Conservation (phyloP, 2,888 invertebrate genomes). For the Philhelius pedissequus region DNA sequence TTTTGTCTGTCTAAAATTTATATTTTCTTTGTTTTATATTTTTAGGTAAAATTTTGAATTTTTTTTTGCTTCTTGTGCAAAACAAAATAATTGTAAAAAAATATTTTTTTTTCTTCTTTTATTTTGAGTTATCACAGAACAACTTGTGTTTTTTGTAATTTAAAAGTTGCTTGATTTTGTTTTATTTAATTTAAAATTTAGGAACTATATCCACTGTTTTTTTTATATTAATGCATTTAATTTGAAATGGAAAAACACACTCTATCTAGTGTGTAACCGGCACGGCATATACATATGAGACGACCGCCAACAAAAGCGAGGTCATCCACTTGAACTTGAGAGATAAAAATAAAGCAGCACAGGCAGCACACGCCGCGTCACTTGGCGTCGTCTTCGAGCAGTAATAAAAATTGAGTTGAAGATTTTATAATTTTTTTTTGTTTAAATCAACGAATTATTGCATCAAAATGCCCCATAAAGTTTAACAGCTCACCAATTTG, state of each 20-base stretch:
- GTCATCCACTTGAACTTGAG: slow-evolving; percentile 72
- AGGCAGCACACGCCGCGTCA: slow-evolving; percentile 12
- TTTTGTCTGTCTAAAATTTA: not conserved
- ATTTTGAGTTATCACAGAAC: slow-evolving; percentile 39
- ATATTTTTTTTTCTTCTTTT: not conserved
- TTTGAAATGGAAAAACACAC: slow-evolving; percentile 14
- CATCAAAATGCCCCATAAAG: slow-evolving; percentile 5
- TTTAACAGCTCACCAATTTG: not conserved
- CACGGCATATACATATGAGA: slow-evolving; percentile 16
- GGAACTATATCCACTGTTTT: slow-evolving; percentile 38
- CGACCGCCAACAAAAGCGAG: slow-evolving; percentile 62
- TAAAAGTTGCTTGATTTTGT: not conserved
- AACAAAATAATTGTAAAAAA: not conserved
- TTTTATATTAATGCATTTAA: slow-evolving; percentile 4
- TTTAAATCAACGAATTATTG: slow-evolving; percentile 33
- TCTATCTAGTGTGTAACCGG: slow-evolving; percentile 37
- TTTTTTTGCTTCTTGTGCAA: not conserved
- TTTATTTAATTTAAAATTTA: not conserved
- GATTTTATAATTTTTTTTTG: slow-evolving; percentile 35
- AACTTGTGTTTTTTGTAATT: slow-evolving; percentile 23
- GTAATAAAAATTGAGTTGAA: slow-evolving; percentile 16
- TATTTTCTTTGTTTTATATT: slow-evolving; percentile 13
- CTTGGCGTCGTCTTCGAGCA: not conserved
- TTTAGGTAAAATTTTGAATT: not conserved
- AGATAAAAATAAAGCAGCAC: slow-evolving; percentile 57